Percentiles rank a stretch among this genome's conserved stretches.
phyloP scores from a whole-genome alignment of 2,888 invertebrate genomes.

The Troglohyphantes excavatus region DNA sequence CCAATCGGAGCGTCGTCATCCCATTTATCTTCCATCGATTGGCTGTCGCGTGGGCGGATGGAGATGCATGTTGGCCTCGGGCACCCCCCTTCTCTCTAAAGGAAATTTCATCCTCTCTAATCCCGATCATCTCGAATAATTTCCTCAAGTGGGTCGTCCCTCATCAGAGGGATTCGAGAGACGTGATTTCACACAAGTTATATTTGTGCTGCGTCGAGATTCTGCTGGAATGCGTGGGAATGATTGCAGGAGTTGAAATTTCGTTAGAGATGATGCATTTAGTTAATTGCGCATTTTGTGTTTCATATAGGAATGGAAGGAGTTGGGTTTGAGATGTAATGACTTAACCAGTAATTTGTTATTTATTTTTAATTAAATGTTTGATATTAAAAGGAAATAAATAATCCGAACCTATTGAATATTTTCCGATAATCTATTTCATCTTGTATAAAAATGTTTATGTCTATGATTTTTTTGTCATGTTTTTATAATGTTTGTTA shows the following conservation, averaged over 20 bases:
- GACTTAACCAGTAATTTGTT: too few relatives aligned
- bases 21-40: constrained; percentile 59
- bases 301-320: too few relatives aligned
- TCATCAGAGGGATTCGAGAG: background rate
- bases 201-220: background rate
- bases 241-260: background rate
- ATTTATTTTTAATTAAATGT: too few relatives aligned
- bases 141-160: background rate
- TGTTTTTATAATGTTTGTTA: too few relatives aligned
- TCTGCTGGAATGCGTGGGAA: background rate
- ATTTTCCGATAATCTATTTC: too few relatives aligned
- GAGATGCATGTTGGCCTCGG: background rate
- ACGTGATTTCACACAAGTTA: background rate
- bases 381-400: too few relatives aligned
- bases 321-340: too few relatives aligned
- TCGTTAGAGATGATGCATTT: background rate
- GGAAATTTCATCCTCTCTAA: background rate
- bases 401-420: too few relatives aligned
- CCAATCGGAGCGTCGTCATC: constrained; percentile 30
- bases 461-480: too few relatives aligned
- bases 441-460: too few relatives aligned
- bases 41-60: constrained; percentile 48
- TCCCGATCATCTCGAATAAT: background rate
- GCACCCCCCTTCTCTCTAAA: background rate
- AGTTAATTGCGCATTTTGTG: too few relatives aligned